Base-by-base conservation (phyloP, 2,888 invertebrate species). In the Torymus aiolomorphi region DNA sequence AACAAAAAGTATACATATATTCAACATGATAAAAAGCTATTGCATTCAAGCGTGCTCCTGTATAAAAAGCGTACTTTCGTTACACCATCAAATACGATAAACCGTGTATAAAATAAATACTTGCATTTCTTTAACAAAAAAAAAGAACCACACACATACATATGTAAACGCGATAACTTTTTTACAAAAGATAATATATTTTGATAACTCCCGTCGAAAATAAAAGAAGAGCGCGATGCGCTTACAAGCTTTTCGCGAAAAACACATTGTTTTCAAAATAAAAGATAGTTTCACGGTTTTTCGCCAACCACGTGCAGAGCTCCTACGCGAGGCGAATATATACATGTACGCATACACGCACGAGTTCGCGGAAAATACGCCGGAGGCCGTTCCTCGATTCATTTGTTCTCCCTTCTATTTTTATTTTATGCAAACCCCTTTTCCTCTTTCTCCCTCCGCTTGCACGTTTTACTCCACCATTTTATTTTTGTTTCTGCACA, bases 381-480 rank as follows among this genome's bases (percentile, higher is more conserved):
- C 20, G 57, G 20, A 67, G 52, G 57, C 42, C 18, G 63, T 70
- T 80, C 51, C 74, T 69, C 82, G 67, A 77, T 80, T 82, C 78
- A 81, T 80, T 83, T 77, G 31, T 63, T 18, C 18, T 62, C 67
- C 72, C 62, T 74, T 78, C 65, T 76, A 78, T 66, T 70, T 82
- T 56, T 79, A 77, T 72, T 72, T 66, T 18, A 42, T 61, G 12
- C 61, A 52, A 24, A 52, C 24, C 31, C 24, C 66, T 54, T 70
- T 70, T 77, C 75, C 71, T 80, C 72, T 42, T 42, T 42, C 52
- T n/a, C 70, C 8, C 57, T 59, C 24, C 18, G 12, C 16, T 14
- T 20, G 12, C 18, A 31, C 52, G 31, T 14, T 62, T 62, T 13
- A 56, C 12, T 16, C 42, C 42, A 42, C 8, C 42, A 42, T 70